A percentile compares a stretch with the other conserved stretches of the same genome.
These are phyloP conservation scores for Meandrusa payeni DNA, from an alignment of 2,888 invertebrate species.

Conservation along the genomic window DNA sequence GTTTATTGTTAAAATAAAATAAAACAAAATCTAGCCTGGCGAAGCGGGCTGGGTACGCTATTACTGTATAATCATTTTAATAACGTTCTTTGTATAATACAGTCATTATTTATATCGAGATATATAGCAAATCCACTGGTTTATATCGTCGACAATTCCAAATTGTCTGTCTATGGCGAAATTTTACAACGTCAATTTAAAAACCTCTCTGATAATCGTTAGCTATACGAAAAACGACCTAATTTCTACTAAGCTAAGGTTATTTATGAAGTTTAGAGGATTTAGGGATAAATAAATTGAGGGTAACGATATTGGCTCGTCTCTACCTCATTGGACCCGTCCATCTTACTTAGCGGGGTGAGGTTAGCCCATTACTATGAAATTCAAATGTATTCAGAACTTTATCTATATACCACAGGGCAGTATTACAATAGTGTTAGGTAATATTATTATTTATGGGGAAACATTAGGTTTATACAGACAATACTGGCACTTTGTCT, in stretches of 20 bases:
- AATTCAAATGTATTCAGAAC: slow-evolving; percentile 9
- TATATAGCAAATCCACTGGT: too few species aligned
- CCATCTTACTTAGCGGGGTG: slow-evolving; percentile 14
- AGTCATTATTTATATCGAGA: too few species aligned
- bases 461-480: too few species aligned
- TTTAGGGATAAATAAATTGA: slow-evolving; percentile 1
- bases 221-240: neutral
- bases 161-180: neutral
- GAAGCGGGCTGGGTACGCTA: too few species aligned
- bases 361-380: neutral
- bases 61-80: too few species aligned
- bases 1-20: too few species aligned
- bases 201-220: neutral
- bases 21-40: too few species aligned
- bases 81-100: too few species aligned
- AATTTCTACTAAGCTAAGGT: neutral
- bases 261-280: neutral
- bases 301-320: neutral
- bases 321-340: slow-evolving; percentile 14
- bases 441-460: too few species aligned
- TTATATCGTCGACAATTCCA: too few species aligned
- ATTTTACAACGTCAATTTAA: neutral
- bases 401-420: slow-evolving; percentile 3
- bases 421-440: too few species aligned
- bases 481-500: too few species aligned